phyloP scores from a whole-genome alignment of 2,888 invertebrate species.

The Luperina nickerlii region DNA sequence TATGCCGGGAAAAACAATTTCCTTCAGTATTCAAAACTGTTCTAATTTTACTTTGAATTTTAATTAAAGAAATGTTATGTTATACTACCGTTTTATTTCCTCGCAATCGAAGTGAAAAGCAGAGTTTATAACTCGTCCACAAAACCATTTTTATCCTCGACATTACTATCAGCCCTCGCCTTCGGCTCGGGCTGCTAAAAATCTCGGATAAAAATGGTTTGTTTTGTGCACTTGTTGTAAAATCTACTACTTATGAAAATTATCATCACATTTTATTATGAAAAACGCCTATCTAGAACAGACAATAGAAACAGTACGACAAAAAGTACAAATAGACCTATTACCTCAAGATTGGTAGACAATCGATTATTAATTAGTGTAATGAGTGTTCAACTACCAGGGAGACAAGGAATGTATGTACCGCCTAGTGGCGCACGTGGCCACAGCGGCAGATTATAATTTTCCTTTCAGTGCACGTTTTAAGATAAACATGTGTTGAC shows the following conservation, averaged over 20 bases:
- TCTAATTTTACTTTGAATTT: no score
- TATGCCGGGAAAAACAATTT: no score
- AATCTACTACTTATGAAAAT: background rate
- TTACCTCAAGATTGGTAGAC: constrained; percentile 25
- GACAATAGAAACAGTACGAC: constrained; percentile 3
- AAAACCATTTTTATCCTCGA: no score
- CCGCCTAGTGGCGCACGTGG: constrained; percentile 31
- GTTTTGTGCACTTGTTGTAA: no score
- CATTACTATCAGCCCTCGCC: no score
- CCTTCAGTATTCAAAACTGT: no score
- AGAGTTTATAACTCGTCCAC: no score
- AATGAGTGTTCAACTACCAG: constrained; percentile 18
- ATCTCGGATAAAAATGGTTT: no score
- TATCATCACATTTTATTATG: background rate
- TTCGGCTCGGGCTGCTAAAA: no score
- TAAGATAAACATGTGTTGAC: constrained; percentile 57
- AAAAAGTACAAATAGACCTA: constrained; percentile 9
- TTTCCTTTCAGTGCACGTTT: constrained; percentile 56
- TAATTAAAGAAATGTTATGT: no score
- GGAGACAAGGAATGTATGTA: constrained; percentile 6
- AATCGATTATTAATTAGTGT: constrained; percentile 42
- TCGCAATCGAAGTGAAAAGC: no score
- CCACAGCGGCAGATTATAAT: constrained; percentile 45
- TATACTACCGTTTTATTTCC: no score
- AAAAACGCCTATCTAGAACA: background rate